Evolutionary conservation across 1,140 invertebrate species (phyloP), one percentile per base, ranked within the genome.

Genomic region (Archegozetes longisetosus): DNA sequence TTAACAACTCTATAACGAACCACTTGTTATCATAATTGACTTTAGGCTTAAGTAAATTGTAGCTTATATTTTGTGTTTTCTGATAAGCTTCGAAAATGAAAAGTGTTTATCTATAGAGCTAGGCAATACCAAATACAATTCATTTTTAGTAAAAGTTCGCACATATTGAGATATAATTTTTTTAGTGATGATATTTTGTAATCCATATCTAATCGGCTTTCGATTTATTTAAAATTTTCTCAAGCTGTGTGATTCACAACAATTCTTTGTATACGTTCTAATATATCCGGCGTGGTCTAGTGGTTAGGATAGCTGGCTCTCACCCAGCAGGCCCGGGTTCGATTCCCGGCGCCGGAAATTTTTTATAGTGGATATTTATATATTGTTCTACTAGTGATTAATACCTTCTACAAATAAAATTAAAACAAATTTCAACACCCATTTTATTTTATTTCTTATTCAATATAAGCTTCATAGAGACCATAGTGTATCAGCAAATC

Each of bases 291-390:
- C 61, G 54, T 77, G 73, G 75, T 76, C 82, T 84, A 84, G 82
- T 83, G 82, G 82, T 79, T 84, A 84, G 82, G 82, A 84, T 83
- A 83, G 79, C 81, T 81, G 82, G 82, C 81, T 84, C 78, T 84
- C 82, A 83, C 82, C 80, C 80, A 81, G 80, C 77, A 82, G 82
- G 80, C 80, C 80, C 80, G 81, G 81, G 81, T 84, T 84, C 82
- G 80, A 83, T 84, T 84, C 82, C 82, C 81, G 80, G 82, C 81
- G 82, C 79, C 79, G 81, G 81, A 83, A 81, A 46, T 62, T 61
- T 65, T 61, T 67, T 70, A n/a, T n/a, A n/a, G n/a, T n/a, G n/a
- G n/a, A n/a, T 65, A 61, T 62, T 53, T 13, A 20, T 53, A 22
- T 47, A 53, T 28, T 25, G 6, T 40, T 40, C n/a, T n/a, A n/a